Conservation (phyloP, 1,140 invertebrate species). For the Agrypnia vestita region DNA sequence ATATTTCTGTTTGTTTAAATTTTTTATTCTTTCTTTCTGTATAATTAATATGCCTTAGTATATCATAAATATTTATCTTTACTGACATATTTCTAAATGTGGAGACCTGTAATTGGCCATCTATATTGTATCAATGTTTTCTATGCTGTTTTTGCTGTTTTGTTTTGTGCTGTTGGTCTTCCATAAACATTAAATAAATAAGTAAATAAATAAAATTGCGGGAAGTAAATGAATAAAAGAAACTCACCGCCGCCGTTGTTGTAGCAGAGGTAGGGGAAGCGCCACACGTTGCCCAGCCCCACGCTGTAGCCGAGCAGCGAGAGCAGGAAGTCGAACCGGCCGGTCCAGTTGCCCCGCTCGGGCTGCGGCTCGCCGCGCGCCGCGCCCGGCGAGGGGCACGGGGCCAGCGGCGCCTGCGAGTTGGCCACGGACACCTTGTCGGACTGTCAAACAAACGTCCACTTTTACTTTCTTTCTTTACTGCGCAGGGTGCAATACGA, state of each 20-base stretch:
- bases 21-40: too few relatives aligned
- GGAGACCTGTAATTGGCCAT: too few relatives aligned
- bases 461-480: background rate
- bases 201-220: too few relatives aligned
- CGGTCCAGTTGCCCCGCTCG: slow-evolving; percentile 85
- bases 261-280: slow-evolving; percentile 86
- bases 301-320: slow-evolving; percentile 90
- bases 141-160: too few relatives aligned
- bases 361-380: slow-evolving; percentile 66
- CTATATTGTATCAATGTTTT: too few relatives aligned
- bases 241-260: slow-evolving; percentile 84
- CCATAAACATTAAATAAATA: too few relatives aligned
- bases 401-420: slow-evolving; percentile 69
- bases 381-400: slow-evolving; percentile 45
- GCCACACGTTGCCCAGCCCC: slow-evolving; percentile 89
- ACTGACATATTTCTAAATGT: too few relatives aligned
- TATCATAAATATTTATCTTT: too few relatives aligned
- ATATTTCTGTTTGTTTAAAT: too few relatives aligned
- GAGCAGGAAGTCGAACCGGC: slow-evolving; percentile 87
- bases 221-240: too few relatives aligned
- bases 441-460: slow-evolving; percentile 63
- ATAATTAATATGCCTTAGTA: too few relatives aligned
- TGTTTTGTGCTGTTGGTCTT: too few relatives aligned
- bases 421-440: slow-evolving; percentile 74
- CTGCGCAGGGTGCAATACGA: background rate